Evolutionary conservation across 2,113 vertebrate species (phyloP), one percentile per base, ranked within the genome.

Genomic region (Coreoperca whiteheadi): DNA sequence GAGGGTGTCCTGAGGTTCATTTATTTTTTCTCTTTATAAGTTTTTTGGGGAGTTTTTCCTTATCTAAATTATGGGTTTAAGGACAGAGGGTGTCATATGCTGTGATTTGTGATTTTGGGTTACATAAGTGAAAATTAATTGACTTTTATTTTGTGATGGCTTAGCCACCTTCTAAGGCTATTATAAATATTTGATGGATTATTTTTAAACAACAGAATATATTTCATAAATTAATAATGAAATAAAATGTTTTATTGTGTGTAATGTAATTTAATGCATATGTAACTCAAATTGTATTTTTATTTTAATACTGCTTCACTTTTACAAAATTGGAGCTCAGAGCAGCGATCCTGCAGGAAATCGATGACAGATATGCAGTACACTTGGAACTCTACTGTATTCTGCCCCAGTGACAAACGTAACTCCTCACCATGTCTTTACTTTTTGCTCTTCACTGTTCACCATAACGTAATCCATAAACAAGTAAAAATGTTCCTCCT

Each of bases 381-480:
- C 41, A 48, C 11, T 34, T 32, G 0, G 41, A n/a, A 9, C 8
- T 34, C 7, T 25, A 18, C 41, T 61, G 10, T 34, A 34, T 61
- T 61, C 41, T 61, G 41, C 56, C 14, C 18, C 14, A 48, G 9
- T 12, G 57, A 50, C 41, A 48, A 50, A 48, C 57, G 32, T 30
- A 8, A 60, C 46, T 21, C 46, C 21, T 53, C 23, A 54, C 3
- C 53, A n/a, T 64, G 16, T 59, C 21, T 68, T 48, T 69, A 25
- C 54, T 28, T 28, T 20, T 56, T 43, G 37, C 30, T 80, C 25
- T 48, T 67, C 6, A 25, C 25, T 72, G 18, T 73, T 37, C 9
- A 79, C 11, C 16, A 23, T 59, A 66, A 81, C 15, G 72, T 61
- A 7, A 46, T 66, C 18, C 21, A 60, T 74, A 37, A 57, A 73